Percentiles rank a stretch among this genome's conserved stretches.
Evolutionary conservation across 2,797 vertebrate genomes (phyloP).

Genomic region (Lagodon rhomboides): DNA sequence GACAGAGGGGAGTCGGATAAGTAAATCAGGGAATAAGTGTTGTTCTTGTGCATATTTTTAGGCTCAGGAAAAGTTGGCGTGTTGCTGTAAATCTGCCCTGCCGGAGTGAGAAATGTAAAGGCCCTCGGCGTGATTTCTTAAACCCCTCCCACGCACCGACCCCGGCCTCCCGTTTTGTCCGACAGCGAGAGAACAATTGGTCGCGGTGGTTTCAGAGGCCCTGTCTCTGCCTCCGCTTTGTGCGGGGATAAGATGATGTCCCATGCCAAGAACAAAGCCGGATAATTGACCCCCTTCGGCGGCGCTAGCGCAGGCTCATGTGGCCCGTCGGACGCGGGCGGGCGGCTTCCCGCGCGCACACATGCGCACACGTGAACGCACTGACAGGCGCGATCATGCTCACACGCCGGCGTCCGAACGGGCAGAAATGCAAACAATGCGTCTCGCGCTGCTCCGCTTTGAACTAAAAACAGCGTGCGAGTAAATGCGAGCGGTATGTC

Average conservation of each 20-base stretch:
- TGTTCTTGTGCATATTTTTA: conserved; percentile 33
- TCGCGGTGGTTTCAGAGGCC: conserved; percentile 56
- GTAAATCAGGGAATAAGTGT: conserved; percentile 11
- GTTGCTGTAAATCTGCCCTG: conserved; percentile 28
- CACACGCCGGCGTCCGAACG: conserved; percentile 39
- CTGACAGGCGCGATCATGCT: conserved; percentile 54
- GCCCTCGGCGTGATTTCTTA: not conserved
- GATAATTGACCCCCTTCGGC: conserved; percentile 77
- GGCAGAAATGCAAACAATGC: conserved; percentile 59
- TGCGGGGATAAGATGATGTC: conserved; percentile 69
- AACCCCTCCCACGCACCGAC: conserved; percentile 44
- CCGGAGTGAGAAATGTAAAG: conserved; percentile 30
- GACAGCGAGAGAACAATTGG: conserved; percentile 50
- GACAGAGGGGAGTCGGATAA: not conserved
- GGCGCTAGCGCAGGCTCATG: conserved; percentile 48
- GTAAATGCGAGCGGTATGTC: conserved; percentile 48
- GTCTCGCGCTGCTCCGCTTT: conserved; percentile 25
- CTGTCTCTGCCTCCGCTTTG: conserved; percentile 54
- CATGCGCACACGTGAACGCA: conserved; percentile 52
- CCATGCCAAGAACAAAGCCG: conserved; percentile 74
- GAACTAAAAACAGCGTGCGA: conserved; percentile 30
- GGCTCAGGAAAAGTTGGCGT: not conserved
- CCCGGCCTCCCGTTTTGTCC: conserved; percentile 49
- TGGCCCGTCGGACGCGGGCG: conserved; percentile 43
- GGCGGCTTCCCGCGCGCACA: conserved; percentile 47